These are phyloP conservation scores for Hydrolagus colliei DNA, from an alignment of 2,797 vertebrate species.

Conservation along the genomic window DNA sequence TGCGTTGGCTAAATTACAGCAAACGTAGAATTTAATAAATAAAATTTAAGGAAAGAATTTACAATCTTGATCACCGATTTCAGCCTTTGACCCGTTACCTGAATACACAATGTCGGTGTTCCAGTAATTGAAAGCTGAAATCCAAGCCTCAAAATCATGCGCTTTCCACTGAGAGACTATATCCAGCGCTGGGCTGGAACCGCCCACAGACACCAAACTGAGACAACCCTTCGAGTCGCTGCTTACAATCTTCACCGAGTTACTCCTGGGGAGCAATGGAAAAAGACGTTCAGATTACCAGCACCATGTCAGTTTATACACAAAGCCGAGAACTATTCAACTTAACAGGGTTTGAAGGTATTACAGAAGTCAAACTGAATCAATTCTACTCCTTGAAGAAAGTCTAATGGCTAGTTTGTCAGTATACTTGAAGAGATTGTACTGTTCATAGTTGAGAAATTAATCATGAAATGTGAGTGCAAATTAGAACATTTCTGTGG, in stretches of 20 bases:
- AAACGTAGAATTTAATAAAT: too few relatives aligned
- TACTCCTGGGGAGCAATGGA: constrained; percentile 40
- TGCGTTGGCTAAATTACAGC: neutral
- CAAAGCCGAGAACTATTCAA: neutral
- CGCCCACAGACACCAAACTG: constrained; percentile 60
- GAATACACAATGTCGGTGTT: constrained; percentile 77
- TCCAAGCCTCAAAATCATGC: constrained; percentile 89
- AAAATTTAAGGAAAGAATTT: neutral
- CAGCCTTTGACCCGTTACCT: constrained; percentile 53
- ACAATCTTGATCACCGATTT: neutral
- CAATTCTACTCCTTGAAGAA: neutral
- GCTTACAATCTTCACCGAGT: constrained; percentile 67
- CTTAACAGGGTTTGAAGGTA: neutral
- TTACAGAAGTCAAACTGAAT: neutral
- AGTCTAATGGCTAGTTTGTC: neutral
- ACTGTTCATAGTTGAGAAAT: neutral
- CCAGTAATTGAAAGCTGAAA: constrained; percentile 94
- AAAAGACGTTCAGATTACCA: neutral
- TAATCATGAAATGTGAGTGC: neutral
- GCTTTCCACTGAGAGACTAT: constrained; percentile 74
- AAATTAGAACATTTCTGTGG: too few relatives aligned
- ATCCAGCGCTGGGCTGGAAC: constrained; percentile 48
- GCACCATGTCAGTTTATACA: neutral
- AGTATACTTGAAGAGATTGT: neutral
- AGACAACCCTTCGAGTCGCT: constrained; percentile 83